These are phyloP conservation scores for rabbit (Oryctolagus cuniculus) DNA, from an alignment of 2,113 vertebrate genomes.

Conservation along the genomic window mOryCun1.1 NC_091436.1:160737501-160738000, in stretches of 20 bases:
- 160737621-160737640: neutral
- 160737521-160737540: too few species aligned
- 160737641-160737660: neutral
- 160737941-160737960: slow-evolving; percentile 5
- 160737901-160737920: neutral
- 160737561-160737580: too few species aligned
- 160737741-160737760: neutral
- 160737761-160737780: neutral
- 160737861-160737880: neutral
- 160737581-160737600: neutral
- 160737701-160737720: neutral
- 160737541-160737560: too few species aligned
- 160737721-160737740: neutral
- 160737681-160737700: neutral
- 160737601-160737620: neutral
- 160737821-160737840: slow-evolving; percentile 3
- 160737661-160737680: neutral
- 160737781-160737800: neutral
- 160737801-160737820: slow-evolving; percentile 34
- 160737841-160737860: neutral
- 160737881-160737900: neutral
- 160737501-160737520: too few species aligned
- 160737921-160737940: neutral
- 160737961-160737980: slow-evolving; percentile 55
- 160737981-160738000: slow-evolving; percentile 43